phyloP scores from a whole-genome alignment of 1,140 invertebrate genomes.

The Megalonaias nervosa region DNA sequence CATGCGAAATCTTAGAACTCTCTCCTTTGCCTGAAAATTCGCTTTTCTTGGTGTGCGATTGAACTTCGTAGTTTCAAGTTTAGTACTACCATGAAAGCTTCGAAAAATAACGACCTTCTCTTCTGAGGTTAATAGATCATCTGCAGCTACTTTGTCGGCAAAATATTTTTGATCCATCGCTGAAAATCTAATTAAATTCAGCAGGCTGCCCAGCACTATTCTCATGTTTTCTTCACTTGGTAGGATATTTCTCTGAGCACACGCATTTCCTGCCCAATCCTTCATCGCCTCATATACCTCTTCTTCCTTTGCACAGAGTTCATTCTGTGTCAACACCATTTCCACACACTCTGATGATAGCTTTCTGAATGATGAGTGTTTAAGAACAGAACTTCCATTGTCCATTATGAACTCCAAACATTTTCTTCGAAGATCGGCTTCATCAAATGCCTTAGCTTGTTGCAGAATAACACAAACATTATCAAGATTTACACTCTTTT shows the following conservation, averaged over 20 bases:
- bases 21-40: too few relatives aligned
- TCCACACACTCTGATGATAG: conserved; percentile 29
- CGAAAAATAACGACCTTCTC: conserved; percentile 28
- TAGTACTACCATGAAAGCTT: conserved; percentile 17
- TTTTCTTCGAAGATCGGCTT: conserved; percentile 22
- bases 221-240: conserved; percentile 13
- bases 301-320: conserved; percentile 29
- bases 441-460: conserved; percentile 31
- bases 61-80: too few relatives aligned
- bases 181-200: conserved; percentile 20
- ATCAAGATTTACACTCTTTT: conserved; percentile 21
- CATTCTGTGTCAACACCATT: conserved; percentile 19
- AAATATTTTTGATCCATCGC: conserved; percentile 32
- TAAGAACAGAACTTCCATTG: conserved; percentile 25
- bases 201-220: conserved; percentile 14
- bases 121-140: conserved; percentile 17
- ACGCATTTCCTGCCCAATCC: conserved; percentile 27
- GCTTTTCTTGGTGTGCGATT: too few relatives aligned
- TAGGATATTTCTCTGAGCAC: conserved; percentile 21
- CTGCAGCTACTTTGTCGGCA: conserved; percentile 21
- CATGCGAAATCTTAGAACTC: too few relatives aligned
- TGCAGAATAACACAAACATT: conserved; percentile 33
- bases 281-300: conserved; percentile 33
- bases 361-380: conserved; percentile 22
- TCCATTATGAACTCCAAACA: conserved; percentile 31